Base-by-base conservation (phyloP, 2,797 vertebrate genomes). In the Aviceda leuphotes region DNA sequence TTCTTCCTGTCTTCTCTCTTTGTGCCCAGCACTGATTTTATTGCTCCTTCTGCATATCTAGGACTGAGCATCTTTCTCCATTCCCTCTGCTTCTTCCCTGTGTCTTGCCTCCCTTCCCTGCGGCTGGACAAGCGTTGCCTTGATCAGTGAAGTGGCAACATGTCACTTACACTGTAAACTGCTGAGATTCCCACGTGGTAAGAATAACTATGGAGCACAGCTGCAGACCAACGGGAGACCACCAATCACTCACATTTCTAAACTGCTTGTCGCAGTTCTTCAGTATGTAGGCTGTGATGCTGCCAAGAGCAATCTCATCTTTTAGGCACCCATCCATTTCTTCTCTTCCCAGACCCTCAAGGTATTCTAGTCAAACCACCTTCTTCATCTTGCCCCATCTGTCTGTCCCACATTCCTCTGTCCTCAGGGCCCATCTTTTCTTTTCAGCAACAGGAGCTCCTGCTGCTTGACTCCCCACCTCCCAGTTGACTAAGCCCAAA, bases 291-390 rank as follows among this genome's bases (percentile, higher is more conserved):
- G 72, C 67, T 5, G 52, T 89, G 95, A 89, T 81, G 94, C 91
- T 97, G 96, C 93, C 94, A 89, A 30, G 24, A 93, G 52, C 67
- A 80, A 97, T 95, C 89, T 87, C 87, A 80, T 96, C 89, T 94
- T 71, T 33, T 2, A 56, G 55, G 93, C 89, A 70, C 71, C 73
- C 89, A 55, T 52, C 82, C 84, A 73, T 79, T 70, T n/a, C 70
- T 76, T 71, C 84, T 67, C 62, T 22, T 28, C 46, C 35, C 71
- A 85, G 71, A 80, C 84, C 91, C 93, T 85, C 67, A 13, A 95
- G 93, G 71, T 79, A 72, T 65, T 74, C 5, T 3, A 79, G 70
- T 61, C 66, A 54, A 71, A 19, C 15, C 56, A 33, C 16, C 68
- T 44, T 44, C 72, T 52, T 41, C 33, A 3, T 49, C 81, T 52